These are phyloP conservation scores for Aphidoletes aphidimyza DNA, from an alignment of 2,888 invertebrate species.

Conservation along the genomic window DNA sequence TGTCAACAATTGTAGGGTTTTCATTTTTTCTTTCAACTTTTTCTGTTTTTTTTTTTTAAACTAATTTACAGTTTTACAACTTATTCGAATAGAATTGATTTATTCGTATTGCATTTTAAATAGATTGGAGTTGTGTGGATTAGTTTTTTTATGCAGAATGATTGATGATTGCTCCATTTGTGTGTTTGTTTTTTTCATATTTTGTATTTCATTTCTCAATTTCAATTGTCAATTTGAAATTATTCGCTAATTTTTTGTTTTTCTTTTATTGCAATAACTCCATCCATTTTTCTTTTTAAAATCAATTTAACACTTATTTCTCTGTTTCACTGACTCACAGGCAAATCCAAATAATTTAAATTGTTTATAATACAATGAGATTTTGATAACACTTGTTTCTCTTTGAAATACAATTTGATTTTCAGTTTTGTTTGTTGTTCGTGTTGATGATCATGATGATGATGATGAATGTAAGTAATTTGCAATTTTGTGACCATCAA, in stretches of 20 bases:
- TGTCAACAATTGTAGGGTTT: background rate
- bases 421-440: too few species aligned
- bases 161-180: background rate
- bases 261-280: background rate
- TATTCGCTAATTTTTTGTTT: background rate
- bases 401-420: background rate
- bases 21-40: background rate
- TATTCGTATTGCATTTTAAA: conserved; percentile 22
- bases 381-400: conserved; percentile 24
- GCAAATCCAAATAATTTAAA: background rate
- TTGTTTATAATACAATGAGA: conserved; percentile 43
- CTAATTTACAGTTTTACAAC: background rate
- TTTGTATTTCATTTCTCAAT: too few species aligned
- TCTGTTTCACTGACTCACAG: too few species aligned
- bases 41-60: background rate
- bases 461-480: too few species aligned
- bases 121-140: too few species aligned
- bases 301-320: background rate
- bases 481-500: too few species aligned
- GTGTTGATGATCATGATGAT: too few species aligned
- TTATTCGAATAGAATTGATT: background rate
- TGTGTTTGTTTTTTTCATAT: background rate
- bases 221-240: too few species aligned
- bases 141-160: background rate
- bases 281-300: background rate